Evolutionary conservation across 2,888 invertebrate genomes (phyloP), one percentile per base, ranked within the genome.

Genomic region (Nymphalis c-album): DNA sequence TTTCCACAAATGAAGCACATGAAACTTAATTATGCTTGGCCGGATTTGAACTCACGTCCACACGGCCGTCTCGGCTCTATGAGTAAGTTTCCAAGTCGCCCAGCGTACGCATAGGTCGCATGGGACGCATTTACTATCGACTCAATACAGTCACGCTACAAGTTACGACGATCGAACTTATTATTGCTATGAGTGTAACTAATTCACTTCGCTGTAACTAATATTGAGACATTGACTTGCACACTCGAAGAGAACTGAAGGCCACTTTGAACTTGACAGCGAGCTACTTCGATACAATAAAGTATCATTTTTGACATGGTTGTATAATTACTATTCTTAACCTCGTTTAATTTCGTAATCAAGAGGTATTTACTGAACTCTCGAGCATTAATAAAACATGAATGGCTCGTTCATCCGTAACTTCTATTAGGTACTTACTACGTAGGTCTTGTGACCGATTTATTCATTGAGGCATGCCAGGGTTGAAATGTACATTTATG

Each of bases 391-490:
- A 50, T 20, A 20, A 50, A 57, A 18, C 35, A 13, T 18, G 18
- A 57, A 1, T 31, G 31, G 10, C 55, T n/a, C 17, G 55, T 18
- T 26, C 18, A 26, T 40, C 35, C 40, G 40, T 35, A 40, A 40
- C n/a, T 40, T 18, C 18, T 2, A 40, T 16, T 26, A 31, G 26
- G 26, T 31, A 7, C 57, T 7, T n/a, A n/a, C n/a, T n/a, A n/a
- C n/a, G n/a, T 40, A 57, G 40, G n/a, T 55, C 17, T 57, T 55
- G 60, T 20, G 66, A 61, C 61, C 66, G 61, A 61, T 35, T 45
- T 61, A 58, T 26, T 18, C 61, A 50, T 20, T 61, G 57, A 26
- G 58, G 66, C 66, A 47, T 45, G 45, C 57, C 66, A 66, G 66
- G 61, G 66, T 48, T 66, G 61, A 40, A 47, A 13, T 26, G 20